Evolutionary conservation across 2,797 vertebrate species (phyloP).

Genomic region (Rhynchonycteris naso): DNA sequence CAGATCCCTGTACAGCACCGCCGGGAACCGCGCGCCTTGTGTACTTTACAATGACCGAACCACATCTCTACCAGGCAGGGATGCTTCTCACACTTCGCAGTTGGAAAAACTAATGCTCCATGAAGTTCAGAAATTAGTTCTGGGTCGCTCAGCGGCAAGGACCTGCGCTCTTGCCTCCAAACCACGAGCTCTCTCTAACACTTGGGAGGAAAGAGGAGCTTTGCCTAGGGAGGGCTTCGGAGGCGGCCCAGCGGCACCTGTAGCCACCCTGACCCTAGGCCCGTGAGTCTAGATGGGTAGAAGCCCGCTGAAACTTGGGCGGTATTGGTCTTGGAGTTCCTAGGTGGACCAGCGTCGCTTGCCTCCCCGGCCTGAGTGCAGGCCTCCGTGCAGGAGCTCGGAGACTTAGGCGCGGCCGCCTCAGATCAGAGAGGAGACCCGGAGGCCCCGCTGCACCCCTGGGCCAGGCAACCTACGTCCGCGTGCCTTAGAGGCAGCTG

Average conservation of each 20-base stretch:
- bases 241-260: neutral
- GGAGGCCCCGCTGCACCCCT: neutral
- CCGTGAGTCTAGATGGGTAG: neutral
- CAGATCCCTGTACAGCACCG: neutral
- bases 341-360: neutral
- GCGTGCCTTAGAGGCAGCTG: rapidly evolving
- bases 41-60: neutral
- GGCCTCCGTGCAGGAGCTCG: neutral
- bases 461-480: neutral
- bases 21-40: rapidly evolving
- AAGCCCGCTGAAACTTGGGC: neutral
- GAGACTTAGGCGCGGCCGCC: neutral
- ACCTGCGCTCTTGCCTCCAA: neutral
- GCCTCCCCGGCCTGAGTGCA: neutral
- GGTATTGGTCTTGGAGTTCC: neutral
- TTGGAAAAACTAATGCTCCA: neutral
- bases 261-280: neutral
- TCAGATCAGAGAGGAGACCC: rapidly evolving
- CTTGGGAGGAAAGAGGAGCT: neutral
- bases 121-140: neutral
- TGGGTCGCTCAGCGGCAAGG: rapidly evolving
- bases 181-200: neutral
- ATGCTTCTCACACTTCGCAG: neutral
- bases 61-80: neutral
- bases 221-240: neutral